These are phyloP conservation scores for Mormyrus iriodes DNA, from an alignment of 2,113 vertebrate species.

Conservation along the genomic window DNA sequence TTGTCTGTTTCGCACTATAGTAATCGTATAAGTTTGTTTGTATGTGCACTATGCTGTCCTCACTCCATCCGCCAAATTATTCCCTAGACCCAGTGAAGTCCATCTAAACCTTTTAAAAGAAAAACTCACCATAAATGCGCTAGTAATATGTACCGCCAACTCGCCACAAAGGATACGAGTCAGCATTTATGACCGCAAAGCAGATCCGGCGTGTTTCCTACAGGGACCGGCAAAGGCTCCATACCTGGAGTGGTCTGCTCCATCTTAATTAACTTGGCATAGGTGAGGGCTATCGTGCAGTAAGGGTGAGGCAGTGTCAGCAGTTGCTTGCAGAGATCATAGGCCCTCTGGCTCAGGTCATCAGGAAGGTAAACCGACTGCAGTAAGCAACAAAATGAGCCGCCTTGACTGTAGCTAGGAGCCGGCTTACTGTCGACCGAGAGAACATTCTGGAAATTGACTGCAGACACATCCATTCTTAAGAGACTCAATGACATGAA, in stretches of 20 bases:
- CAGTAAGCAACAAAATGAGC: not conserved
- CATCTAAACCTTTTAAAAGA: not conserved
- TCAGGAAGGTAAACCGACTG: constrained; percentile 66
- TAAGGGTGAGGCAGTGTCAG: constrained; percentile 73
- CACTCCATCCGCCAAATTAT: not conserved
- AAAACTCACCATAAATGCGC: too few species aligned
- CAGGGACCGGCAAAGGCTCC: not conserved
- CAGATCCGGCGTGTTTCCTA: not conserved
- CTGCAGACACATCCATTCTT: not conserved
- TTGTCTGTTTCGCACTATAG: not conserved
- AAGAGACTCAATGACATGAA: not conserved
- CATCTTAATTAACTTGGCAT: constrained; percentile 60
- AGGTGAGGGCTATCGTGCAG: constrained; percentile 66
- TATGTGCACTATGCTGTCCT: not conserved
- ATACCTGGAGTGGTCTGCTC: constrained; percentile 69
- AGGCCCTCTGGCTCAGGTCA: constrained; percentile 60
- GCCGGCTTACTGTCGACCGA: not conserved
- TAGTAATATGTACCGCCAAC: too few species aligned
- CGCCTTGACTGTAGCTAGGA: not conserved
- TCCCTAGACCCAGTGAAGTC: not conserved
- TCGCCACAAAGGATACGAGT: too few species aligned
- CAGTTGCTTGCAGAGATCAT: constrained; percentile 64
- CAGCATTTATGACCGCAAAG: not conserved
- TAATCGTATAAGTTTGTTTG: not conserved
- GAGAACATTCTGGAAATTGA: not conserved